Percentiles rank a stretch among this genome's conserved stretches.
Evolutionary conservation across 2,888 invertebrate genomes (phyloP).

Genomic region (Nasonovia ribisnigri): DNA sequence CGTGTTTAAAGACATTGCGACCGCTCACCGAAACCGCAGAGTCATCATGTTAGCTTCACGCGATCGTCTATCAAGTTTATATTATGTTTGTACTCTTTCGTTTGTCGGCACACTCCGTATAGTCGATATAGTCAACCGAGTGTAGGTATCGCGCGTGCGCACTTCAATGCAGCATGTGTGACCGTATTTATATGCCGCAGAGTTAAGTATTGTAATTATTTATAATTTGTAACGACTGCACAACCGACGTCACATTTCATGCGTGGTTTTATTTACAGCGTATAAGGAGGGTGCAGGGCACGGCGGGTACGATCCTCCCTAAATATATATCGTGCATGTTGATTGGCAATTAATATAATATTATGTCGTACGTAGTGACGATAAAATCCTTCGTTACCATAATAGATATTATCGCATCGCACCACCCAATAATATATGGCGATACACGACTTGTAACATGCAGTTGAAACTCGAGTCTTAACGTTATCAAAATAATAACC

Average conservation of each 20-base stretch:
- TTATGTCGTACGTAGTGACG: background rate
- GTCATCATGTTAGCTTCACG: conserved; percentile 48
- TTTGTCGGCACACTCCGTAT: conserved; percentile 34
- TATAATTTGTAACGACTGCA: background rate
- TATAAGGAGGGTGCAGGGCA: background rate
- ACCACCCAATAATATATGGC: background rate
- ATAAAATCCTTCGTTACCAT: background rate
- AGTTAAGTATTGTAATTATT: background rate
- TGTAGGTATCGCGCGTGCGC: background rate
- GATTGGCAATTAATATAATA: background rate
- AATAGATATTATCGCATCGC: background rate
- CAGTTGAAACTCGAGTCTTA: background rate
- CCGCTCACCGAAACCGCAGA: conserved; percentile 8
- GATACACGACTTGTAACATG: background rate
- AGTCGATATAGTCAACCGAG: background rate
- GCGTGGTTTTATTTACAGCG: background rate
- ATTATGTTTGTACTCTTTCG: background rate
- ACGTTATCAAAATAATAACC: background rate
- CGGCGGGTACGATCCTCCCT: background rate
- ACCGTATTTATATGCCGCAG: background rate
- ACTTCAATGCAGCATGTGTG: no score
- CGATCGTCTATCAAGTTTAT: conserved; percentile 33
- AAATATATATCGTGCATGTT: background rate
- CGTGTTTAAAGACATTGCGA: background rate
- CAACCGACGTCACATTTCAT: background rate